phyloP scores from a whole-genome alignment of 2,888 invertebrate species.

The Pedicia rivosa region DNA sequence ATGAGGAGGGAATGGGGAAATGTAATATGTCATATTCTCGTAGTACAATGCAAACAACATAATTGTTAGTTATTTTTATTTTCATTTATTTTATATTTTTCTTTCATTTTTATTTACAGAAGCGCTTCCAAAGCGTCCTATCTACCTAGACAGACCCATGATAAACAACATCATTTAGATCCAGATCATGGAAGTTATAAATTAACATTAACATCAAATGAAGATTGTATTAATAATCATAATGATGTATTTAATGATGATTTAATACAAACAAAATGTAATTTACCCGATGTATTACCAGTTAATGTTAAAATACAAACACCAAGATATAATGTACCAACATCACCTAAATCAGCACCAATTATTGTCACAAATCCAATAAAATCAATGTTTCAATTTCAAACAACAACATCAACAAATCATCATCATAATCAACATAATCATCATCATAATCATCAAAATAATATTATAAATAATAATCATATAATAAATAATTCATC shows the following conservation, averaged over 20 bases:
- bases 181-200: slow-evolving; percentile 61
- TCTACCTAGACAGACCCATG: slow-evolving; percentile 51
- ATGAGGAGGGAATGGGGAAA: too few relatives aligned
- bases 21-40: too few relatives aligned
- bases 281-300: slow-evolving; percentile 39
- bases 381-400: slow-evolving; percentile 21
- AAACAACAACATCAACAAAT: slow-evolving; percentile 17
- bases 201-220: slow-evolving; percentile 52
- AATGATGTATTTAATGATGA: slow-evolving; percentile 9
- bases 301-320: slow-evolving; percentile 34
- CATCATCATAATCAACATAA: slow-evolving; percentile 10
- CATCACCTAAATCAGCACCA: slow-evolving; percentile 15
- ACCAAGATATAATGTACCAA: too few relatives aligned
- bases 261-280: slow-evolving; percentile 17
- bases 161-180: slow-evolving; percentile 39
- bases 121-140: slow-evolving; percentile 66
- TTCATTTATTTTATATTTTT: slow-evolving; percentile 9
- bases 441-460: not conserved
- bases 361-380: too few relatives aligned
- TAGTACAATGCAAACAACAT: too few relatives aligned
- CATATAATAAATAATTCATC: slow-evolving; percentile 11
- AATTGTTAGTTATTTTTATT: too few relatives aligned
- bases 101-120: slow-evolving; percentile 39
- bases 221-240: slow-evolving; percentile 24
- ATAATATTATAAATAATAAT: not conserved